These are phyloP conservation scores for Girardinichthys multiradiatus DNA, from an alignment of 2,113 vertebrate species.

Conservation along the genomic window DNA sequence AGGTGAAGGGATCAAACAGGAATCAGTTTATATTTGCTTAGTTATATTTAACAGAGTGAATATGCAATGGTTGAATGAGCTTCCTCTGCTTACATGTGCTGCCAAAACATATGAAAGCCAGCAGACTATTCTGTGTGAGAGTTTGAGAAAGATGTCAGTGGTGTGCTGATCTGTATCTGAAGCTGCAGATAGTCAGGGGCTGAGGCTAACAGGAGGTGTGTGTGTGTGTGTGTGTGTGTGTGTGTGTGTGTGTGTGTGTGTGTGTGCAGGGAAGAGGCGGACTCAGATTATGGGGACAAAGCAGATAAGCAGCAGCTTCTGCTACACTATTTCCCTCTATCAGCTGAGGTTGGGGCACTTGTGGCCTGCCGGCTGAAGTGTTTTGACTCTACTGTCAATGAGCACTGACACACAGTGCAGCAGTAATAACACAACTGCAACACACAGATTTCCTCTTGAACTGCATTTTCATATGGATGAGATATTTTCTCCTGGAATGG, in stretches of 20 bases:
- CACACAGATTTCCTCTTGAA: not conserved
- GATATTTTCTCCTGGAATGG: not conserved
- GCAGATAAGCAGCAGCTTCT: slow-evolving; percentile 62
- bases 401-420: not conserved
- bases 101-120: slow-evolving; percentile 49
- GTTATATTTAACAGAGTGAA: slow-evolving; percentile 61
- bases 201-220: slow-evolving; percentile 36
- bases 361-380: slow-evolving; percentile 25
- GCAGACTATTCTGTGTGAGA: slow-evolving; percentile 23
- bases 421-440: not conserved
- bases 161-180: slow-evolving; percentile 52
- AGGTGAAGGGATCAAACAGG: slow-evolving; percentile 64
- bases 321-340: slow-evolving; percentile 49
- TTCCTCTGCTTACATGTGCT: slow-evolving; percentile 48
- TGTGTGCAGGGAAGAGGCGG: slow-evolving; percentile 24
- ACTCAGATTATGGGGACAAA: slow-evolving; percentile 40
- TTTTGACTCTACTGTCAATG: slow-evolving; percentile 29
- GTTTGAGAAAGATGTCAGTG: slow-evolving; percentile 45
- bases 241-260: slow-evolving; percentile 1
- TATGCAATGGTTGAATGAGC: slow-evolving; percentile 47
- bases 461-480: not conserved
- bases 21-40: slow-evolving; percentile 73
- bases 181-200: slow-evolving; percentile 49
- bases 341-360: slow-evolving; percentile 34
- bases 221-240: slow-evolving; percentile 13